Percentiles rank a stretch among this genome's conserved stretches.
These are phyloP conservation scores for Drosophila sturtevanti DNA, from an alignment of 1,140 invertebrate genomes.

Conservation along the genomic window DNA sequence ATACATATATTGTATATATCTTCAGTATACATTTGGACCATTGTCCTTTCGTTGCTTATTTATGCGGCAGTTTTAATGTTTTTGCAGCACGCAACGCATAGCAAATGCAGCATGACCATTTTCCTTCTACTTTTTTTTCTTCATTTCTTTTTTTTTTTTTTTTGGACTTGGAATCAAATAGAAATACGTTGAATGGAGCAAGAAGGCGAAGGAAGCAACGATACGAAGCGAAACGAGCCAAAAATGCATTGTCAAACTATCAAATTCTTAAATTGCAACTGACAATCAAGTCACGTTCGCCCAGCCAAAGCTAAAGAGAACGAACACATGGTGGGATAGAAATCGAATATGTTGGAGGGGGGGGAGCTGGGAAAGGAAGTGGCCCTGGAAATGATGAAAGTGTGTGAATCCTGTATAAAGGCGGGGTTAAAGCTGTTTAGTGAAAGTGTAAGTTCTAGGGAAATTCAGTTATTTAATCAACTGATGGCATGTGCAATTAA, in stretches of 20 bases:
- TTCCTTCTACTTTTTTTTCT: slow-evolving; percentile 2
- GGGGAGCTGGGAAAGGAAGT: background rate
- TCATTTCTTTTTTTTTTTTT: background rate
- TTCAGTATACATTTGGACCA: background rate
- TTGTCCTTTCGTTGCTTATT: slow-evolving; percentile 44
- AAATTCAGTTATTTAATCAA: slow-evolving; percentile 30
- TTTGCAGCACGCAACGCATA: slow-evolving; percentile 22
- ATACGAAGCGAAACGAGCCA: slow-evolving; percentile 54
- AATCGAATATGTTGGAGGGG: background rate
- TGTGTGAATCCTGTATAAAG: background rate
- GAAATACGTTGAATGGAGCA: slow-evolving; percentile 31
- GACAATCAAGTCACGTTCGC: slow-evolving; percentile 78
- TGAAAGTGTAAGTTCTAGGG: slow-evolving; percentile 27
- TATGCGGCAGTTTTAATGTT: slow-evolving; percentile 64
- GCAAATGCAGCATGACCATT: slow-evolving; percentile 23
- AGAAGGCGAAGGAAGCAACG: slow-evolving; percentile 21
- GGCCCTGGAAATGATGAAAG: background rate
- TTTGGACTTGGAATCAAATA: slow-evolving; percentile 36
- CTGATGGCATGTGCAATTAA: slow-evolving; percentile 46
- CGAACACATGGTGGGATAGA: background rate
- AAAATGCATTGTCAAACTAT: slow-evolving; percentile 81
- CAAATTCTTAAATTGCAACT: slow-evolving; percentile 81
- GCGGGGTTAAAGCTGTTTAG: slow-evolving; percentile 20
- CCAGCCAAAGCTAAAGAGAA: slow-evolving; percentile 33
- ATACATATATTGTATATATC: background rate